Conservation (phyloP, 1,140 invertebrate species). For the Cotesia glomerata region DNA sequence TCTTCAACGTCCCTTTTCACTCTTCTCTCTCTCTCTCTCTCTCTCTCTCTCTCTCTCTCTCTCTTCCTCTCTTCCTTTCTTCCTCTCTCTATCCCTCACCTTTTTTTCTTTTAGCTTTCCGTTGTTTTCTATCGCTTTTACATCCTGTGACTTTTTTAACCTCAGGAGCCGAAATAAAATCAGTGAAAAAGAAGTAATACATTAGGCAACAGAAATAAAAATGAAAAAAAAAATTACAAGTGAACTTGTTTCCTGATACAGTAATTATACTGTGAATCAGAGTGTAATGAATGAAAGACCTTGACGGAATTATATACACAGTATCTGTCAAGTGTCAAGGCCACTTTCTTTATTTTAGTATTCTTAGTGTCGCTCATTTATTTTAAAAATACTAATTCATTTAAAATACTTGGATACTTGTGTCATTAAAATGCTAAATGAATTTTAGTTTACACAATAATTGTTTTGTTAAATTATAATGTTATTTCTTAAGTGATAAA, state of each 20-base stretch:
- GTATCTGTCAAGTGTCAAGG: neutral
- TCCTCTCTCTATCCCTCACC: too few species aligned
- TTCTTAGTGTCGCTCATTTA: too few species aligned
- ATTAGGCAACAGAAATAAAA: neutral
- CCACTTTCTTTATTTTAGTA: neutral
- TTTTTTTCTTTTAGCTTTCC: too few species aligned
- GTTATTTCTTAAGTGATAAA: too few species aligned
- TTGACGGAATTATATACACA: neutral
- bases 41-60: too few species aligned
- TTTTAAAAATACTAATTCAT: too few species aligned
- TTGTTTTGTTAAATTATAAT: too few species aligned
- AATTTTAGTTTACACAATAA: too few species aligned
- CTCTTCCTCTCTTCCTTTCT: too few species aligned
- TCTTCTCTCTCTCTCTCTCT: neutral
- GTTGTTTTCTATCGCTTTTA: too few species aligned
- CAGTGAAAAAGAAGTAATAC: neutral
- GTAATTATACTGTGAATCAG: slow-evolving; percentile 4
- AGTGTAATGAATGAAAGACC: neutral
- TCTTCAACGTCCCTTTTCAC: neutral
- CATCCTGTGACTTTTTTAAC: neutral
- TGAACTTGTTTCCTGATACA: neutral
- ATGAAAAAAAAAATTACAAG: neutral
- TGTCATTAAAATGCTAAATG: too few species aligned
- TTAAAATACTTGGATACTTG: too few species aligned
- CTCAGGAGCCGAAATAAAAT: neutral